Evolutionary conservation across 37 sponge, comb jelly and placozoan species (phyloP).

Genomic region (Chondrilla cf. caribensis): DNA sequence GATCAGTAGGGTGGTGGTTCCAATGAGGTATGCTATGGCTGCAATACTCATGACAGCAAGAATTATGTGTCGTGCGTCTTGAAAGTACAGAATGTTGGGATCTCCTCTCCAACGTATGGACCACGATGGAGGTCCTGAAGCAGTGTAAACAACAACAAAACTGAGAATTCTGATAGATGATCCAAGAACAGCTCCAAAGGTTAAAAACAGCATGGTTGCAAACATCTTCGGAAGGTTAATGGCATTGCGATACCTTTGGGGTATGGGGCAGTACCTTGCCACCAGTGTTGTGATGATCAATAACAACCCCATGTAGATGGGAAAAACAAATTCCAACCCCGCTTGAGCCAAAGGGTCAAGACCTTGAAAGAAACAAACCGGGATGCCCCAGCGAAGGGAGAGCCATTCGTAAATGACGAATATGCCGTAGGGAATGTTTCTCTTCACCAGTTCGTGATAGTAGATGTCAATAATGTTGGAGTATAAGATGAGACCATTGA

Average conservation of each 20-base stretch:
- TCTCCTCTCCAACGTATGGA: slow-evolving; percentile 36
- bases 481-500: slow-evolving; percentile 33
- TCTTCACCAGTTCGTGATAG: neutral
- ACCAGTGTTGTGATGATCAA: slow-evolving; percentile 16
- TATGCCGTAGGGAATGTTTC: neutral
- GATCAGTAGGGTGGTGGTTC: slow-evolving; percentile 25
- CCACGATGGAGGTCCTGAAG: neutral
- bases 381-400: slow-evolving; percentile 33
- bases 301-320: slow-evolving; percentile 41
- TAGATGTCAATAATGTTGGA: slow-evolving; percentile 19
- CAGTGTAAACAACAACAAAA: neutral
- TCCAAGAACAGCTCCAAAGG: slow-evolving; percentile 20
- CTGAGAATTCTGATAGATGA: slow-evolving; percentile 34
- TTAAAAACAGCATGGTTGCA: slow-evolving; percentile 34
- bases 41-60: neutral
- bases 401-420: slow-evolving; percentile 24
- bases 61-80: neutral
- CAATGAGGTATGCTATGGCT: neutral
- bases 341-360: slow-evolving; percentile 31
- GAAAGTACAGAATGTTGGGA: slow-evolving; percentile 38
- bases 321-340: slow-evolving; percentile 40
- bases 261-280: neutral
- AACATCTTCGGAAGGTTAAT: slow-evolving; percentile 28
- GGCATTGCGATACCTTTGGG: neutral
- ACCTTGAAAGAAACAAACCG: slow-evolving; percentile 42